Evolutionary conservation across 2,113 vertebrate genomes (phyloP).

Genomic region (Ictidomys tridecemlineatus): DNA sequence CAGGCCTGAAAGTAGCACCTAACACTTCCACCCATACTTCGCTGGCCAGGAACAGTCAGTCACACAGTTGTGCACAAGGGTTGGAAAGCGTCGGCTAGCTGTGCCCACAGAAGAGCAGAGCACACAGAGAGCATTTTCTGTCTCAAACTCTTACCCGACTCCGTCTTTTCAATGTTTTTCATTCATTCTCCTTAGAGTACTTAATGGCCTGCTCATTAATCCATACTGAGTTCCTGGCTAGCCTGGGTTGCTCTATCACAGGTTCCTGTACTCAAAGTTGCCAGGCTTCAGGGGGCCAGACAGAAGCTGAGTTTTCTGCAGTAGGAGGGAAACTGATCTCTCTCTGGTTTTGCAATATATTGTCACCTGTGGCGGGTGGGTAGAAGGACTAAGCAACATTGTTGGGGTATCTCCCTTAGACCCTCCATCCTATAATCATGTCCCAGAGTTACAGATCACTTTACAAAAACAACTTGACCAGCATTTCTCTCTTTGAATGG

Average conservation of each 20-base stretch:
- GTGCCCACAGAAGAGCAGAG: neutral
- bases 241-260: neutral
- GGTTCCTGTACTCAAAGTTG: neutral
- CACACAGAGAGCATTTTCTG: neutral
- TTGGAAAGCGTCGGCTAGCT: too few relatives aligned
- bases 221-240: neutral
- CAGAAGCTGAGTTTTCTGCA: neutral
- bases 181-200: neutral
- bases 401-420: neutral
- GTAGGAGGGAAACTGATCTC: neutral
- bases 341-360: neutral
- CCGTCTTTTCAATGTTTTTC: neutral
- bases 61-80: neutral
- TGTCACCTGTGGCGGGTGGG: neutral
- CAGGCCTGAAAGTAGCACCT: neutral
- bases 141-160: neutral
- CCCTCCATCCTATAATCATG: neutral
- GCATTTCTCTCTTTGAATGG: neutral
- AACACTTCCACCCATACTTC: neutral
- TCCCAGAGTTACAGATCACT: neutral
- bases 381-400: too few relatives aligned
- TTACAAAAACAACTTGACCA: neutral
- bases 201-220: neutral
- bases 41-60: neutral
- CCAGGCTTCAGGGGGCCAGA: neutral